These are phyloP conservation scores for Labroides dimidiatus DNA, from an alignment of 2,797 vertebrate species.

Conservation along the genomic window DNA sequence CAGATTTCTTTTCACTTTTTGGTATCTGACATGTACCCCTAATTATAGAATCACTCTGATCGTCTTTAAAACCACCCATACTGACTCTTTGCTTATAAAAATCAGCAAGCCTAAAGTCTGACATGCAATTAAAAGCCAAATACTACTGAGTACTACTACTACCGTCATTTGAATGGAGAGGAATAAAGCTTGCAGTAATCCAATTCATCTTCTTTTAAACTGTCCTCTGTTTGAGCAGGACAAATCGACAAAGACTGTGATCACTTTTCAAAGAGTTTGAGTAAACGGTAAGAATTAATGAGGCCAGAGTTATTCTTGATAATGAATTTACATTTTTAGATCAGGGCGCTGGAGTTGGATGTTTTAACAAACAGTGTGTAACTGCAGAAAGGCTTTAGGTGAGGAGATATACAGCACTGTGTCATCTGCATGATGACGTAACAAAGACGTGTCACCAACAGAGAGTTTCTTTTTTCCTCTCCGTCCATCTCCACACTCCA, in stretches of 20 bases:
- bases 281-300: too few relatives aligned
- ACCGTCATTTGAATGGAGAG: background rate
- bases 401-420: background rate
- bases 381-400: too few relatives aligned
- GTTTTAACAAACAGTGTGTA: too few relatives aligned
- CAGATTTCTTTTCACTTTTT: too few relatives aligned
- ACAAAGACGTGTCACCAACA: background rate
- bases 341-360: too few relatives aligned
- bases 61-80: slow-evolving; percentile 30
- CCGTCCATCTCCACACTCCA: background rate
- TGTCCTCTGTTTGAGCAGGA: too few relatives aligned
- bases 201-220: background rate
- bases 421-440: background rate
- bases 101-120: background rate
- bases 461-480: slow-evolving; percentile 5
- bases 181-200: background rate
- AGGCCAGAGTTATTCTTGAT: too few relatives aligned
- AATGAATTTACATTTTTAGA: too few relatives aligned
- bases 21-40: too few relatives aligned
- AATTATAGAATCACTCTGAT: too few relatives aligned
- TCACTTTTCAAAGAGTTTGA: too few relatives aligned
- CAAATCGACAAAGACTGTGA: too few relatives aligned
- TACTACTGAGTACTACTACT: slow-evolving; percentile 9
- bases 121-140: background rate
- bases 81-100: slow-evolving; percentile 12